Conservation (phyloP, 2,888 invertebrate species). For the Incurvaria masculella region DNA sequence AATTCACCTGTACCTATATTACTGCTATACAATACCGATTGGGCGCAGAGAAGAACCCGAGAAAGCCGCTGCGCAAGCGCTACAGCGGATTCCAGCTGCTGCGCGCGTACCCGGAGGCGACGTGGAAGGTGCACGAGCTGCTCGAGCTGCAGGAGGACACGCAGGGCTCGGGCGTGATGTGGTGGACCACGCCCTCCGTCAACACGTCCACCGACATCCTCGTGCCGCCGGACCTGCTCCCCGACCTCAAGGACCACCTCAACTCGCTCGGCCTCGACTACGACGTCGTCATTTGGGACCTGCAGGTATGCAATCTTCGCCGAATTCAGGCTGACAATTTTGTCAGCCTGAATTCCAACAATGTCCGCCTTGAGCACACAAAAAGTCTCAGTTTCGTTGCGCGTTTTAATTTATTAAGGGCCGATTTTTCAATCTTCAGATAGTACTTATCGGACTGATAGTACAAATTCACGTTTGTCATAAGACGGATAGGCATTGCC, state of each 20-base stretch:
- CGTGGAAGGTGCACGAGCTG: conserved; percentile 45
- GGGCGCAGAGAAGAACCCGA: conserved; percentile 32
- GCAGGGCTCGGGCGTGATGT: conserved; percentile 47
- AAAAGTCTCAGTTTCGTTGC: no score
- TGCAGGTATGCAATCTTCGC: conserved; percentile 60
- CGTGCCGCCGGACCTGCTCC: conserved; percentile 64
- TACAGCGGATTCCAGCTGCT: conserved; percentile 58
- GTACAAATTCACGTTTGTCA: no score
- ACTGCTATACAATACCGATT: no score
- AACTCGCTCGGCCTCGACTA: conserved; percentile 61
- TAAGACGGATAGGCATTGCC: no score
- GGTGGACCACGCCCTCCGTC: conserved; percentile 48
- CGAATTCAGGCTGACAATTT: no score
- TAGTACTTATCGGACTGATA: no score
- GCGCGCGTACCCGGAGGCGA: conserved; percentile 37
- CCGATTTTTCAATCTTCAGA: no score
- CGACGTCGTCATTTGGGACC: conserved; percentile 66
- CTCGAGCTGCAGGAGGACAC: conserved; percentile 47
- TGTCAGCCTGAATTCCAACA: no score
- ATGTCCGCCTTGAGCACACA: no score
- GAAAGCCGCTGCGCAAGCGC: conserved; percentile 41
- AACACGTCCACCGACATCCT: conserved; percentile 66
- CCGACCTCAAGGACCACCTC: conserved; percentile 58
- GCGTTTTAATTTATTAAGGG: no score
- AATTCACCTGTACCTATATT: no score